phyloP scores from a whole-genome alignment of 2,888 invertebrate genomes.

The Ypsolopha scabrella region DNA sequence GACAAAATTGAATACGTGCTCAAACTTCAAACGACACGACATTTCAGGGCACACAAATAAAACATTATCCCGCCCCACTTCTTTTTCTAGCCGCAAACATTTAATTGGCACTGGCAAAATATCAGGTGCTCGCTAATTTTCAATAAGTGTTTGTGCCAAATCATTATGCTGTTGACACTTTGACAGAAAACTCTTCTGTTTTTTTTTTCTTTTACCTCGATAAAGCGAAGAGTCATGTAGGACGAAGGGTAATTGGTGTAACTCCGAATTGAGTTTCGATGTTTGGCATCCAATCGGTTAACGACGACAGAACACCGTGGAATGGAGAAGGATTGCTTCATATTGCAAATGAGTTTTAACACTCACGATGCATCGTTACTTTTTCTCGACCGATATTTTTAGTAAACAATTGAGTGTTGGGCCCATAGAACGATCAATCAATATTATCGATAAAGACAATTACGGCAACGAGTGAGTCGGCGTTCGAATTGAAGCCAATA shows the following conservation, averaged over 20 bases:
- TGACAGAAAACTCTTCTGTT: conserved; percentile 20
- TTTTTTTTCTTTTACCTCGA: conserved; percentile 6
- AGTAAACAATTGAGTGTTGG: conserved; percentile 3
- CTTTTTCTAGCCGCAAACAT: conserved; percentile 3
- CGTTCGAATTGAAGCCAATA: conserved; percentile 7
- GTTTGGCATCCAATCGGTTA: conserved; percentile 13
- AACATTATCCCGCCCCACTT: not conserved
- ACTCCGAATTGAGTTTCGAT: conserved; percentile 17
- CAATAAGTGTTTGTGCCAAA: conserved; percentile 33
- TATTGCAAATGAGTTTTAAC: not conserved
- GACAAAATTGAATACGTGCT: not conserved
- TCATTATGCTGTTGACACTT: conserved; percentile 16
- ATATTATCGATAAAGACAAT: conserved; percentile 59
- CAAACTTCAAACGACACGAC: not conserved
- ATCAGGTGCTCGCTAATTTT: conserved; percentile 24
- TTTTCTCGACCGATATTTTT: not conserved
- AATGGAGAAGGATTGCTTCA: not conserved
- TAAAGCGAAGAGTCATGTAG: conserved; percentile 21
- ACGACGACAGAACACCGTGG: conserved; percentile 4
- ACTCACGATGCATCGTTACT: not conserved
- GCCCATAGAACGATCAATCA: conserved; percentile 54
- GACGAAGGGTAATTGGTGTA: conserved; percentile 11
- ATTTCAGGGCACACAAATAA: not conserved
- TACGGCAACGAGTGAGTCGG: conserved; percentile 25
- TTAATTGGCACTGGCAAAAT: conserved; percentile 36